phyloP scores from a whole-genome alignment of 2,113 vertebrate genomes.

The Cynopterus brachyotis region DNA sequence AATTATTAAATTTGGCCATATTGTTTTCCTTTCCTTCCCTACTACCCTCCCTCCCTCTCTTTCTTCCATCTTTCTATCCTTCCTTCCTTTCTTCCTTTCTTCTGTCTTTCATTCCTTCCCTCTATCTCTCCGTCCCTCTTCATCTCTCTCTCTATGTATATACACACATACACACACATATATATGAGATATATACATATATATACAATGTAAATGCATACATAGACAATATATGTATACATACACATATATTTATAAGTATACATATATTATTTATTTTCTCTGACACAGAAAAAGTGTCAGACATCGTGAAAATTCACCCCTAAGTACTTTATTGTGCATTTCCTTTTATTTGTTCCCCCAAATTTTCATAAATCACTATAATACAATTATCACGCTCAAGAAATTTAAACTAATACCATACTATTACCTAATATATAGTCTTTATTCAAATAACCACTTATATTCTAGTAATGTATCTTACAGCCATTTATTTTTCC shows the following conservation, averaged over 20 bases:
- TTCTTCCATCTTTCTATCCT: not conserved
- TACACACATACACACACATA: not conserved
- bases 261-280: not conserved
- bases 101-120: not conserved
- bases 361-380: not conserved
- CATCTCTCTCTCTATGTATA: not conserved
- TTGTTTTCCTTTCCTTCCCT: fast-evolving
- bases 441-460: not conserved
- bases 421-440: not conserved
- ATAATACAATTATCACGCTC: not conserved
- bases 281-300: not conserved
- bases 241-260: not conserved
- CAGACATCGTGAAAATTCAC: not conserved
- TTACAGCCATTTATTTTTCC: not conserved
- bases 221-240: not conserved
- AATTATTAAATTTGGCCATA: not conserved
- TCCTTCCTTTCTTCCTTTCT: not conserved
- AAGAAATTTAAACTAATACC: not conserved
- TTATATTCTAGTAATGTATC: not conserved
- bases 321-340: not conserved
- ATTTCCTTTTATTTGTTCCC: not conserved
- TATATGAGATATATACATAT: not conserved
- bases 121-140: no score
- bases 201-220: not conserved
- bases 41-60: not conserved